Evolutionary conservation across 1,140 invertebrate genomes (phyloP), one percentile per base, ranked within the genome.

Genomic region (Hypsibius dujardini): DNA sequence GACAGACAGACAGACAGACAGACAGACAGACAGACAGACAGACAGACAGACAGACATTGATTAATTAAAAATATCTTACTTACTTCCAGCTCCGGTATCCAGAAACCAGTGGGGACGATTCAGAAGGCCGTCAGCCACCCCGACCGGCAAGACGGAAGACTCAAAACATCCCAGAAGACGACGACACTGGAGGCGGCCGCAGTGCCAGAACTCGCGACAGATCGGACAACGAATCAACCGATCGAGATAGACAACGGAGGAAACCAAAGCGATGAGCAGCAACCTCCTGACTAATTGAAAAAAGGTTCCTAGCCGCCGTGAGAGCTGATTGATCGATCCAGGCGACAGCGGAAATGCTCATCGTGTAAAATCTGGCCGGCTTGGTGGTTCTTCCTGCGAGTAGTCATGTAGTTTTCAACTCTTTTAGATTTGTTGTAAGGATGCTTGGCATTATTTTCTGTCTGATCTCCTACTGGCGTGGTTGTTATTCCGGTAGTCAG

Each of bases 121-220:
- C n/a, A 7, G 50, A 56, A 7, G 7, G 50, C 50, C 7, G 50
- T 56, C 7, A 7, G 50, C n/a, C n/a, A 56, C 50, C n/a, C 50
- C 50, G 7, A 7, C 7, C 7, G 50, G n/a, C n/a, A 56, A 7
- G n/a, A 56, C n/a, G 50, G 50, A 56, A 56, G 7, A n/a, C 50
- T 7, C 7, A n/a, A 56, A 56, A 7, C 7, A n/a, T 56, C 50
- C 50, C 7, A 56, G n/a, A 56, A 7, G 50, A 56, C 50, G 7
- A 56, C 50, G 50, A 56, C 50, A n/a, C 7, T 56, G n/a, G 50
- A 56, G 50, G 50, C 50, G 50, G 50, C 7, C 50, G 50, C 7
- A 56, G 50, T 56, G 50, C 50, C 50, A 56, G 50, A 56, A 56
- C 50, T n/a, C 50, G 7, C 7, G 50, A 56, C 50, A 56, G 50